Conservation (phyloP, 2,113 vertebrate species). For the Aptenodytes patagonicus region DNA sequence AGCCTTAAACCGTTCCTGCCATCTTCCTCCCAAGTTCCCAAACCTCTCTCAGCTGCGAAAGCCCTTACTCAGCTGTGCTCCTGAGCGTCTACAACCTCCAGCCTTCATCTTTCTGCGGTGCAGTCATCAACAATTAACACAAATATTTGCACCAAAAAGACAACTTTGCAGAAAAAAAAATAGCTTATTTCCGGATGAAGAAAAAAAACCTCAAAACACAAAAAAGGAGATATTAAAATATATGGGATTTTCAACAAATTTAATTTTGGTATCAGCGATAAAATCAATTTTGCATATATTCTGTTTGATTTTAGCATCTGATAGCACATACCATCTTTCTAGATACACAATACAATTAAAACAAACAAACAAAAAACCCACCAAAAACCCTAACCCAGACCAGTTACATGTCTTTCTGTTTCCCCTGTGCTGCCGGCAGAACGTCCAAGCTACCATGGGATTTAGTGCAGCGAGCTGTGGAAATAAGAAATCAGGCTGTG, state of each 20-base stretch:
- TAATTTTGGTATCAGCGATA: neutral
- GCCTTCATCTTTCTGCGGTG: neutral
- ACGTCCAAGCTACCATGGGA: neutral
- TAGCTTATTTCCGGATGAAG: neutral
- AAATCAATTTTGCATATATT: neutral
- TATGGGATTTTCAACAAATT: neutral
- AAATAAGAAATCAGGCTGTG: constrained; percentile 35
- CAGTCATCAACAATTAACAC: neutral
- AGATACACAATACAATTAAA: neutral
- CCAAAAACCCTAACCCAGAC: neutral
- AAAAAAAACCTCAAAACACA: too few relatives aligned
- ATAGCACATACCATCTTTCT: neutral
- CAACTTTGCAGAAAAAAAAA: neutral
- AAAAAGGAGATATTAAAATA: neutral
- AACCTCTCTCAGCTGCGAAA: neutral
- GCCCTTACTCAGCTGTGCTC: neutral
- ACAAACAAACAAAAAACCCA: neutral
- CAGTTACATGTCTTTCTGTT: neutral
- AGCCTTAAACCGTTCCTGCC: constrained; percentile 7
- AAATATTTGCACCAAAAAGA: neutral
- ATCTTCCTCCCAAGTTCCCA: neutral
- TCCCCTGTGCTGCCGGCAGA: neutral
- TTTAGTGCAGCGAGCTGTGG: constrained; percentile 38
- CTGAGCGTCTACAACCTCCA: neutral
- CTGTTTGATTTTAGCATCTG: neutral